Evolutionary conservation across 2,888 invertebrate species (phyloP), one percentile per base, ranked within the genome.

Genomic region (Nemotelus nigrinus): DNA sequence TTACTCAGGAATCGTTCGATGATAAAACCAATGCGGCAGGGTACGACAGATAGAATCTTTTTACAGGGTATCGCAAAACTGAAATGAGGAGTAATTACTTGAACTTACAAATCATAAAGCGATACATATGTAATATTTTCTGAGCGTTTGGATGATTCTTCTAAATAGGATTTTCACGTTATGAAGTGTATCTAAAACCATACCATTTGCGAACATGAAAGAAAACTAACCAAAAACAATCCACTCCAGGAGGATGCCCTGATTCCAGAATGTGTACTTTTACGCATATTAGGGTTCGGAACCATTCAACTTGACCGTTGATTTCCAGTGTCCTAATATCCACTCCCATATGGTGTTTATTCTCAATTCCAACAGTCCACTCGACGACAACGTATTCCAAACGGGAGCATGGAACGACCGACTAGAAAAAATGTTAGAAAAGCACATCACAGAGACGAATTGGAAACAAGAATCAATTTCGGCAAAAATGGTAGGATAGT

Each of bases 391-490:
- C 50, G 50, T 45, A 7, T 55, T 70, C 70, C 2, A 70, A 25
- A 6, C 10, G 10, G 53, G 4, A 4, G 2, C 2, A 39, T 25
- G 50, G 39, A 25, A 63, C 8, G 41, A 63, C 25, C 10, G 55
- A 47, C 7, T 39, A 10, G 39, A 72, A 43, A 72, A 60, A 45
- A 5, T 44, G 74, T 48, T 39, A 47, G 74, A 48, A 58, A 43
- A 63, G 8, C 63, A 44, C n/a, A 74, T 60, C 74, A 74, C 63
- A 10, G 48, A 50, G 43, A 25, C 60, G 48, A 63, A 74, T 63
- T 76, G 76, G 76, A 65, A 65, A 76, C 76, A 76, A 65, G 76
- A 76, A 76, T 76, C 76, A 76, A 76, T 76, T 76, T 76, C 76
- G 39, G 44, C 8, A 43, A 65, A 41, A 53, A 76, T 55, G 60